Percentiles rank a stretch among this genome's conserved stretches.
Conservation (phyloP, 1,140 invertebrate species). For the Heliothis virescens region DNA sequence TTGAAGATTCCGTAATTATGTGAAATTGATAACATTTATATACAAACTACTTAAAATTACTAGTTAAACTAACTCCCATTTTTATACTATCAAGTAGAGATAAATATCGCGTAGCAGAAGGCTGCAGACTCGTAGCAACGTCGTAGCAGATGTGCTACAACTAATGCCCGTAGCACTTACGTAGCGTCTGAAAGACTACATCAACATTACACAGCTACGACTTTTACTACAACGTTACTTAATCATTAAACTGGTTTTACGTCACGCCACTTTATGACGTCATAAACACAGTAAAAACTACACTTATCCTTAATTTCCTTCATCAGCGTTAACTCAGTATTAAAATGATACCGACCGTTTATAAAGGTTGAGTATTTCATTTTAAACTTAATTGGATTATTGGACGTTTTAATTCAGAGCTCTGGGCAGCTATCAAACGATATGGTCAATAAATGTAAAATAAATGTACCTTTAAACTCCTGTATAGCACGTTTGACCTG, state of each 20-base stretch:
- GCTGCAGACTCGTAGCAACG: slow-evolving; percentile 7
- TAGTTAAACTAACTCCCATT: too few species aligned
- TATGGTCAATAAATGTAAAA: slow-evolving; percentile 51
- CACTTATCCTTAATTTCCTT: slow-evolving; percentile 10
- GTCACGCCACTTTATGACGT: background rate
- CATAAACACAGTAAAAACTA: background rate
- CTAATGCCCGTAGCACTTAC: slow-evolving; percentile 19
- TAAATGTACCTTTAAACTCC: slow-evolving; percentile 39
- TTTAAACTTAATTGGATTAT: slow-evolving; percentile 34
- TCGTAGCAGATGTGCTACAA: slow-evolving; percentile 36
- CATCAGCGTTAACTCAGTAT: background rate
- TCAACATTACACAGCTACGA: slow-evolving; percentile 11
- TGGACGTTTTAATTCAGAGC: slow-evolving; percentile 37
- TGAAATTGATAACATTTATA: too few species aligned
- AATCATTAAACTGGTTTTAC: slow-evolving; percentile 27
- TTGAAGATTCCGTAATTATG: background rate
- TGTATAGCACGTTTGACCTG: slow-evolving; percentile 34
- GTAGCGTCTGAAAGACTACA: slow-evolving; percentile 17
- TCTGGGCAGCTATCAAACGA: slow-evolving; percentile 38
- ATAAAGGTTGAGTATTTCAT: slow-evolving; percentile 23
- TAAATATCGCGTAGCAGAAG: slow-evolving; percentile 1
- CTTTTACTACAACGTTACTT: slow-evolving; percentile 27
- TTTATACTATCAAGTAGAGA: background rate
- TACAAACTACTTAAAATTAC: too few species aligned
- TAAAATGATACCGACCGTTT: background rate